phyloP scores from a whole-genome alignment of 2,888 invertebrate genomes.

The Polydrusus cervinus region DNA sequence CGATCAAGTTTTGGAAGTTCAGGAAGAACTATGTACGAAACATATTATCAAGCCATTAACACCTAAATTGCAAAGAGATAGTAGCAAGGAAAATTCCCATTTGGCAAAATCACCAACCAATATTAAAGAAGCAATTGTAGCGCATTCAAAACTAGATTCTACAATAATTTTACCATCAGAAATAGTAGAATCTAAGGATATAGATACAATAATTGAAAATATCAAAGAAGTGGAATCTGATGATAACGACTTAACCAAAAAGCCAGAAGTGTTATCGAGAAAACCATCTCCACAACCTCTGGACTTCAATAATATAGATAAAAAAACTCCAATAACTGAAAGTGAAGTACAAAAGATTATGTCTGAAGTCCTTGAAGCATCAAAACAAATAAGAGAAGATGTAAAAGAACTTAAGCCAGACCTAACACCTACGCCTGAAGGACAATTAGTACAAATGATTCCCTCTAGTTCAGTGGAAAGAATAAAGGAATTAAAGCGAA shows the following conservation, averaged over 20 bases:
- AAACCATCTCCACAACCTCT: conserved; percentile 55
- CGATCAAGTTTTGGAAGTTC: conserved; percentile 22
- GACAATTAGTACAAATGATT: conserved; percentile 67
- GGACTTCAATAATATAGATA: conserved; percentile 51
- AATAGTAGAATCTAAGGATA: conserved; percentile 54
- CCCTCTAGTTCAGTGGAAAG: conserved; percentile 61
- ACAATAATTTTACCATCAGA: conserved; percentile 63
- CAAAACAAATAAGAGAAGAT: conserved; percentile 72
- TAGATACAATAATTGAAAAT: conserved; percentile 33
- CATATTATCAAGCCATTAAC: neutral
- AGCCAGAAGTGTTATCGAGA: conserved; percentile 36
- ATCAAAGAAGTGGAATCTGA: neutral
- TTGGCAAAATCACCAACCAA: conserved; percentile 51
- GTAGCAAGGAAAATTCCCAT: conserved; percentile 11
- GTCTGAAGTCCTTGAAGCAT: conserved; percentile 71
- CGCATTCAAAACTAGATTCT: conserved; percentile 64
- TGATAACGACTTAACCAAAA: neutral
- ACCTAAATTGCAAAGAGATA: conserved; percentile 8
- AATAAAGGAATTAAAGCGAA: conserved; percentile 59
- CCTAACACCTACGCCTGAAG: conserved; percentile 73
- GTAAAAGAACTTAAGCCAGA: conserved; percentile 73
- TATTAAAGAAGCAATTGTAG: conserved; percentile 63
- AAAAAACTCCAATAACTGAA: conserved; percentile 56
- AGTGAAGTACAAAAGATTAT: conserved; percentile 70
- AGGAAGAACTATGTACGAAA: conserved; percentile 34